Evolutionary conservation across 2,113 vertebrate species (phyloP).

Genomic region (Rhadina sibilatrix): DNA sequence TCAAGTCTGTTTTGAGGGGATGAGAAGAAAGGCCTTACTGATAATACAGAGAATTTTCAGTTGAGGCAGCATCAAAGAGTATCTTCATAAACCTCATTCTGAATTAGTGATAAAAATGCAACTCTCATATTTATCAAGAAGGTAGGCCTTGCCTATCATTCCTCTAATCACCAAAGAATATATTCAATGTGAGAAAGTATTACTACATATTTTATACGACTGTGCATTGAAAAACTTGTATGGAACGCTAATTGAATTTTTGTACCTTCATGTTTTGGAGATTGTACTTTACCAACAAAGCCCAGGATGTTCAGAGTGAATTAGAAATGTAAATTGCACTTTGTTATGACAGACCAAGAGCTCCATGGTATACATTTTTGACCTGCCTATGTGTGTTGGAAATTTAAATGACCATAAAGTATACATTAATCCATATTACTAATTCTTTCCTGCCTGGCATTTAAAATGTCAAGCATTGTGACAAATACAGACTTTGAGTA

Average conservation of each 20-base stretch:
- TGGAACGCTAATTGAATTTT: background rate
- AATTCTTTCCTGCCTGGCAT: background rate
- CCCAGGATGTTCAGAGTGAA: background rate
- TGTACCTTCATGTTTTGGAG: background rate
- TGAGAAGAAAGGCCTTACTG: background rate
- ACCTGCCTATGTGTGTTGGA: background rate
- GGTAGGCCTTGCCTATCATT: background rate
- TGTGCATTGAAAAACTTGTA: background rate
- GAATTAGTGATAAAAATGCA: background rate
- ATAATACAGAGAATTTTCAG: background rate
- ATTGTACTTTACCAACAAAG: background rate
- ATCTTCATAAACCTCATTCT: background rate
- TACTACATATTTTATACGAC: background rate
- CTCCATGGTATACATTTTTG: background rate
- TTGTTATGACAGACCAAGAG: background rate
- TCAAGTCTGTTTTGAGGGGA: background rate
- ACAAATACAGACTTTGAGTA: background rate
- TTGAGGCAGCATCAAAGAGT: background rate
- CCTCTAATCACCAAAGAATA: background rate
- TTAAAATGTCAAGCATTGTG: slow-evolving; percentile 18
- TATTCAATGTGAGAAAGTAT: background rate
- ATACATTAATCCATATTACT: background rate
- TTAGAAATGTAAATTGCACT: background rate
- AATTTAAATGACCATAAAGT: background rate
- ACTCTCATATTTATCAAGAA: background rate